Evolutionary conservation across 2,888 invertebrate species (phyloP), one percentile per base, ranked within the genome.

Genomic region (Cephus rjabovi): DNA sequence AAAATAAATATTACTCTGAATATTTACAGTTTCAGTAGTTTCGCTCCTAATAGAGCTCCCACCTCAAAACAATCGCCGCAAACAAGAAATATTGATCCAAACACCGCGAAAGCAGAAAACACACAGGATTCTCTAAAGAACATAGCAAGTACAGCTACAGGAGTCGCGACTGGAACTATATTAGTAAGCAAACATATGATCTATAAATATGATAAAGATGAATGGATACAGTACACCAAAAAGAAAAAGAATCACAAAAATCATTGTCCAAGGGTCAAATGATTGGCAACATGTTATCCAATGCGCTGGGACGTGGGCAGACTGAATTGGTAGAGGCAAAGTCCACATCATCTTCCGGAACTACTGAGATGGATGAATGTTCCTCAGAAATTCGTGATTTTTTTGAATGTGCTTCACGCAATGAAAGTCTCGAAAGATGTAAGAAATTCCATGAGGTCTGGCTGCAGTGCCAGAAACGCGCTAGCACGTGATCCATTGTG

Each of bases 141-240:
- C 69, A 98, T 98, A 98, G 98, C 98, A 77, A 97, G 98, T 1
- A 99, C 98, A 11, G 98, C 98, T 83, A 98, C 98, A 81, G 98
- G 98, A 87, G 98, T 99, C 73, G 98, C 98, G 77, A 95, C 98
- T 79, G 98, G 98, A 83, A 98, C 98, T 4, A 97, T 98, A 84
- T 95, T 98, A 91, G 80, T 83, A 77, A 81, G 82, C 77, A 37
- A 35, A 40, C 75, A 34, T 74, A 68, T 30, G 74, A 12, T 11
- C 31, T 34, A 71, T 12, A 34, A 34, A 71, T 71, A 31, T 71
- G 71, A 34, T 30, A 71, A 33, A 30, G 12, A 71, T 73, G 56
- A 35, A 73, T 77, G 56, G 9, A 31, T 71, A 31, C 11, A 31
- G 12, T 23, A 56, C 9, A 56, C 2, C 23, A 23, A 56, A 56